A percentile compares a stretch with the other conserved stretches of the same genome.
Conservation (phyloP, 37 sponge, comb jelly and placozoan genomes). For the Agelas oroides region DNA sequence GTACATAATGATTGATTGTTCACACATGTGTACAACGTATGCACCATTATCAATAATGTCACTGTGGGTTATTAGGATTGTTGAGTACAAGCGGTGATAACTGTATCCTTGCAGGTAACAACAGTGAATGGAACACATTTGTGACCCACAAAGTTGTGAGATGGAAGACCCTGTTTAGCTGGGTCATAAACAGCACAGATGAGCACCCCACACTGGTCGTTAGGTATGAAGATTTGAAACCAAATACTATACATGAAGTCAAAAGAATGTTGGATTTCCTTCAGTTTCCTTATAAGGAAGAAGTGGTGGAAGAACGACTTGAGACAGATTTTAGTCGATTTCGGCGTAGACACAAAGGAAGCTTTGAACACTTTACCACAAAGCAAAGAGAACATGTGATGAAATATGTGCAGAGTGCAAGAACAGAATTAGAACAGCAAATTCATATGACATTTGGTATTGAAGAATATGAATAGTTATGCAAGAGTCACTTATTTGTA, state of each 20-base stretch:
- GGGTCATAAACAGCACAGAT: not conserved
- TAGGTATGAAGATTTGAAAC: not conserved
- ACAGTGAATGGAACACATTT: not conserved
- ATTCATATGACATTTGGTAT: too few relatives aligned
- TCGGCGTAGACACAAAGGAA: not conserved
- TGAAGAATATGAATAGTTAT: too few relatives aligned
- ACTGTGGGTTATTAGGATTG: too few relatives aligned
- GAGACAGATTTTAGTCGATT: not conserved
- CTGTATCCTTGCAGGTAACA: not conserved
- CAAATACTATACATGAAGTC: not conserved
- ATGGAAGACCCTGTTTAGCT: not conserved
- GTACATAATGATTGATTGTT: too few relatives aligned
- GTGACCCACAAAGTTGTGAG: not conserved
- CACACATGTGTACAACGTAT: too few relatives aligned
- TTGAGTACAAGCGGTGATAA: too few relatives aligned
- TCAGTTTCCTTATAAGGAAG: not conserved
- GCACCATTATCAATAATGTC: too few relatives aligned
- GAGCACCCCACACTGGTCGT: not conserved
- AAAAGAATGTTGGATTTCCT: constrained; percentile 9
- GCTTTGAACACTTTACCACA: constrained; percentile 15
- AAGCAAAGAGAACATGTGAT: constrained; percentile 5
- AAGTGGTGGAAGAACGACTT: not conserved
- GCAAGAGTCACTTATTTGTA: too few relatives aligned
- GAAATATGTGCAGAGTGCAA: not conserved
- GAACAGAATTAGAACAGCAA: too few relatives aligned